These are phyloP conservation scores for Heterodera schachtii DNA, from an alignment of 1,140 invertebrate species.

Conservation along the genomic window DNA sequence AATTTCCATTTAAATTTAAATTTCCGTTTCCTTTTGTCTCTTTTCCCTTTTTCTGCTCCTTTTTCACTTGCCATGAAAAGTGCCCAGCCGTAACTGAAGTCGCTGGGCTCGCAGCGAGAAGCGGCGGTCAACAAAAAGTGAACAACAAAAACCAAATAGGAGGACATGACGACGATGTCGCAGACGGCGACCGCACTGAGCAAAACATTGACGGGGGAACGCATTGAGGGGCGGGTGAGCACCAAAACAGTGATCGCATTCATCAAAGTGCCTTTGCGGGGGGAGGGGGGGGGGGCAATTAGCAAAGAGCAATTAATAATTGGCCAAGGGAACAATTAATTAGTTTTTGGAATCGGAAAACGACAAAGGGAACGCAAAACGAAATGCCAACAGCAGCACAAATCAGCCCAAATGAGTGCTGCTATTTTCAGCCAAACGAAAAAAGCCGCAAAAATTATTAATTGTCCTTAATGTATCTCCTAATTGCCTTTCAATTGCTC, in stretches of 20 bases:
- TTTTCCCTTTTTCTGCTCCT: no score
- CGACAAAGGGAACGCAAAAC: no score
- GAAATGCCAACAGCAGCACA: no score
- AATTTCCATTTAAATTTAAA: no score
- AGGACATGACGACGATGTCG: constrained; percentile 63
- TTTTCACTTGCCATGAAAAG: not conserved
- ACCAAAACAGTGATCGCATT: constrained; percentile 87
- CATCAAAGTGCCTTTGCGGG: constrained; percentile 71
- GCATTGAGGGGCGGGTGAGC: constrained; percentile 73
- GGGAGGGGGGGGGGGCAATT: not conserved
- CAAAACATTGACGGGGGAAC: constrained; percentile 60
- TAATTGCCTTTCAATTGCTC: constrained; percentile 4
- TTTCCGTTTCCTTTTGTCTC: no score
- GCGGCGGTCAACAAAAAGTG: constrained; percentile 60
- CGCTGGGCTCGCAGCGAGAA: constrained; percentile 37
- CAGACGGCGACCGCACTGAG: constrained; percentile 62
- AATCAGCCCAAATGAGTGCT: no score
- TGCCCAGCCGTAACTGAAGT: constrained; percentile 36
- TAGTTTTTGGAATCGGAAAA: no score
- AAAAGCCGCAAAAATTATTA: no score
- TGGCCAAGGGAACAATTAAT: no score
- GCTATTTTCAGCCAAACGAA: no score
- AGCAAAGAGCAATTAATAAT: no score
- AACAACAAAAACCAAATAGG: constrained; percentile 58
- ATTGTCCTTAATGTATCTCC: no score